Evolutionary conservation across 1,140 invertebrate genomes (phyloP).

Genomic region (Thaumetopoea pityocampa): DNA sequence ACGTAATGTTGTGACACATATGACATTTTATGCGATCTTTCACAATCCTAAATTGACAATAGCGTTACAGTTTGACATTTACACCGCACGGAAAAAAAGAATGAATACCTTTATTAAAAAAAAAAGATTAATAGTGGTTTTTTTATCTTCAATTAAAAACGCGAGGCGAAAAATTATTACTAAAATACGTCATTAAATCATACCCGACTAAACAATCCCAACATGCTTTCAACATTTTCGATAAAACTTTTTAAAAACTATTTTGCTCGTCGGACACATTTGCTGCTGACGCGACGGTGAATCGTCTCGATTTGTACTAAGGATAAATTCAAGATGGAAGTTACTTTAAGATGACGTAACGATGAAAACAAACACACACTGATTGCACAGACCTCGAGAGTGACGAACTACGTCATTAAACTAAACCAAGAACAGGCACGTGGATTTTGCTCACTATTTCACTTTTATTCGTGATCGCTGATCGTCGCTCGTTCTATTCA

Average conservation of each 20-base stretch:
- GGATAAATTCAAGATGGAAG: slow-evolving; percentile 32
- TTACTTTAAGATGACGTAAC: slow-evolving; percentile 55
- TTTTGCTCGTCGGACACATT: slow-evolving; percentile 18
- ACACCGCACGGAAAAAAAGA: too few relatives aligned
- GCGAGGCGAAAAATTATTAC: not conserved
- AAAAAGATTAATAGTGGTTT: not conserved
- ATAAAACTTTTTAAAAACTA: slow-evolving; percentile 25
- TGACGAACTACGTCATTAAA: slow-evolving; percentile 24
- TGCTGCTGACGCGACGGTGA: slow-evolving; percentile 5
- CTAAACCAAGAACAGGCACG: too few relatives aligned
- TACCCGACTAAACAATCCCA: slow-evolving; percentile 56
- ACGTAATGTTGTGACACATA: too few relatives aligned
- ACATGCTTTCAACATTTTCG: slow-evolving; percentile 60
- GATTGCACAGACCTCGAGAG: slow-evolving; percentile 42
- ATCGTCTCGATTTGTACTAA: slow-evolving; percentile 24
- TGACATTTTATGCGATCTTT: too few relatives aligned
- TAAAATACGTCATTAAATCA: slow-evolving; percentile 25
- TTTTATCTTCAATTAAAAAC: not conserved
- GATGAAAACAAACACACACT: slow-evolving; percentile 54
- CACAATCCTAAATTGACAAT: too few relatives aligned
- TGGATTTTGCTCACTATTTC: slow-evolving; percentile 23
- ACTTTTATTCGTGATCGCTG: slow-evolving; percentile 21
- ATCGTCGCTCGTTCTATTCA: slow-evolving; percentile 12
- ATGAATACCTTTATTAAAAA: too few relatives aligned
- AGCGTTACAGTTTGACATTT: too few relatives aligned